A percentile compares a stretch with the other conserved stretches of the same genome.
Conservation (phyloP, 2,113 vertebrate species). For the Alectura lathami region DNA sequence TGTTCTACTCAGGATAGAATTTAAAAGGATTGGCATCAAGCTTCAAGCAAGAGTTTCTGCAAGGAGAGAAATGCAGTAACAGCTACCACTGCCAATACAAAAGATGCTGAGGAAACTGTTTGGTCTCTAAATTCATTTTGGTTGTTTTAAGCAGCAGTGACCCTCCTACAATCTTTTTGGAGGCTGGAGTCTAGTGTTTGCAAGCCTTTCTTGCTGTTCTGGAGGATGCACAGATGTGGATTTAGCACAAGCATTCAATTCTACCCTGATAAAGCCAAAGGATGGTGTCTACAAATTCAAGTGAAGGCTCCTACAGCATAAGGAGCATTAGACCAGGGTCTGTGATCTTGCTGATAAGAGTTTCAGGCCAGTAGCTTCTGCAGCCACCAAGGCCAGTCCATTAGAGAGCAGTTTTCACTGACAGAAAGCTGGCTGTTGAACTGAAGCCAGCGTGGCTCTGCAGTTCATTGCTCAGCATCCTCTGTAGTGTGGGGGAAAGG, state of each 20-base stretch:
- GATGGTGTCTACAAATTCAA: background rate
- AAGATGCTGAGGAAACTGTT: background rate
- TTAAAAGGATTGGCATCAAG: background rate
- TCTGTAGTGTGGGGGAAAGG: fast-evolving
- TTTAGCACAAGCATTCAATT: background rate
- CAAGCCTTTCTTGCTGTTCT: background rate
- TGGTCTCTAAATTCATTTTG: background rate
- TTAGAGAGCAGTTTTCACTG: background rate
- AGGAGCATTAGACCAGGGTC: background rate
- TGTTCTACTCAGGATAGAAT: background rate
- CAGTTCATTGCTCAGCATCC: background rate
- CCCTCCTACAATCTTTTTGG: background rate
- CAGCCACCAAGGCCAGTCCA: background rate
- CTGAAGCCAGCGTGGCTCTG: background rate
- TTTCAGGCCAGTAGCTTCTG: background rate
- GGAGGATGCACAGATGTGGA: background rate
- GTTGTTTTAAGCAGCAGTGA: background rate
- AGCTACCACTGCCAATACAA: background rate
- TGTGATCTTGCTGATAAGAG: background rate
- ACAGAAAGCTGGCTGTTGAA: background rate
- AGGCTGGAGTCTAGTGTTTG: background rate
- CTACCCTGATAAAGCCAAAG: background rate
- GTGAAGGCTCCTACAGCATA: background rate
- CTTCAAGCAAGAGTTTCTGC: background rate
- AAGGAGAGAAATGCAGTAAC: background rate